Percentiles rank a stretch among this genome's conserved stretches.
phyloP scores from a whole-genome alignment of 2,888 invertebrate species.

The Netelia melanura region DNA sequence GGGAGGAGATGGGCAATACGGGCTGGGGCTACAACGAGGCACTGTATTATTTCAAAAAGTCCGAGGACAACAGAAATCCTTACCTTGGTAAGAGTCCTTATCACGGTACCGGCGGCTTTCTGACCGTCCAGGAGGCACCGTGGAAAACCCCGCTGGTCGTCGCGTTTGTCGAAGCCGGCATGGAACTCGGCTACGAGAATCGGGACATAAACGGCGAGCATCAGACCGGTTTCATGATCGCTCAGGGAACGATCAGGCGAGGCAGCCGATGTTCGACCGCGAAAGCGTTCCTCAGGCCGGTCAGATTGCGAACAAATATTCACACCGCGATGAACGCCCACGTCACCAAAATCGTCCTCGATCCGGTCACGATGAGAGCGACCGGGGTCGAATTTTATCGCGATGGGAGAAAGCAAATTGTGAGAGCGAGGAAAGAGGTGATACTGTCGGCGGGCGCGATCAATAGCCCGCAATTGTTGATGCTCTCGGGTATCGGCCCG shows the following conservation, averaged over 20 bases:
- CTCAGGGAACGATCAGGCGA: conserved; percentile 91
- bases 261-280: conserved; percentile 95
- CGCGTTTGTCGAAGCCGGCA: conserved; percentile 93
- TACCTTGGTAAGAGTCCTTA: conserved; percentile 90
- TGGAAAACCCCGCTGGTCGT: conserved; percentile 93
- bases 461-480: conserved; percentile 95
- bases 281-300: conserved; percentile 94
- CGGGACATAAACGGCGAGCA: conserved; percentile 93
- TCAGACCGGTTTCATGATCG: conserved; percentile 93
- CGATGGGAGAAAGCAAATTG: conserved; percentile 89
- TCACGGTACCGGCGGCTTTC: conserved; percentile 90
- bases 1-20: conserved; percentile 94
- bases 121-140: conserved; percentile 93
- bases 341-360: conserved; percentile 91
- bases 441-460: conserved; percentile 96
- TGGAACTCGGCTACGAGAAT: conserved; percentile 93
- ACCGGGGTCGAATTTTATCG: conserved; percentile 93
- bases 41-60: conserved; percentile 95
- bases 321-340: conserved; percentile 93
- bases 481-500: conserved; percentile 95
- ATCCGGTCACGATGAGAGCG: conserved; percentile 90
- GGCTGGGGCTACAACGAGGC: conserved; percentile 96
- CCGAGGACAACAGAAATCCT: conserved; percentile 95
- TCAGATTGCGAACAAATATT: conserved; percentile 91
- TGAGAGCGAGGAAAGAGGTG: conserved; percentile 92